phyloP scores from a whole-genome alignment of 2,113 vertebrate genomes.

The Pseudonaja textilis region DNA sequence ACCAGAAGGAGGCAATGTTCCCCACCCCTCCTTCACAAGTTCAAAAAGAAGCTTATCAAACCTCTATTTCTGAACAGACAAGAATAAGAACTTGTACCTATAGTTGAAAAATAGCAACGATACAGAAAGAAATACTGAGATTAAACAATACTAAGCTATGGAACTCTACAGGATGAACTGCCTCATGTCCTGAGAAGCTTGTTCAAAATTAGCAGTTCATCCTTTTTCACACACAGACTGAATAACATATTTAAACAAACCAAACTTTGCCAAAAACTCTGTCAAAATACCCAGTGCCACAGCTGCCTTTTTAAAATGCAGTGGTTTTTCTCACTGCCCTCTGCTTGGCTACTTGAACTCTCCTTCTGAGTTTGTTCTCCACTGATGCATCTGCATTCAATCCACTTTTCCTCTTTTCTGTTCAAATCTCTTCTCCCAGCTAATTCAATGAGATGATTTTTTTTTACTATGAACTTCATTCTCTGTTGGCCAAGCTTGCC shows the following conservation, averaged over 20 bases:
- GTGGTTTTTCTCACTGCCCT: neutral
- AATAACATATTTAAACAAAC: neutral
- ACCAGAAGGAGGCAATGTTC: neutral
- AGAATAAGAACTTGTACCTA: neutral
- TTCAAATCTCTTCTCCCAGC: neutral
- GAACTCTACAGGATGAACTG: neutral
- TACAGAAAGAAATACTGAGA: neutral
- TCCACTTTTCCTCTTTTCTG: neutral
- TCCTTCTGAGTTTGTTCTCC: neutral
- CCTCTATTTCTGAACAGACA: neutral
- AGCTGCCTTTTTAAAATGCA: neutral
- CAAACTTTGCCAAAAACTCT: neutral
- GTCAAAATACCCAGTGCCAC: neutral
- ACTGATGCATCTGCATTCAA: neutral
- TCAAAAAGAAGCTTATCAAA: neutral
- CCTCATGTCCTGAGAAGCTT: neutral
- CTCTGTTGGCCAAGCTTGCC: neutral
- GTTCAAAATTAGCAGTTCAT: neutral
- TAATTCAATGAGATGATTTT: neutral
- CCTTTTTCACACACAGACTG: neutral
- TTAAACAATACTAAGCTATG: neutral
- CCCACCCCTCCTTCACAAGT: neutral
- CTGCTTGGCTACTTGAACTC: neutral
- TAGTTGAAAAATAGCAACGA: neutral
- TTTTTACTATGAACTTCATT: neutral